A percentile compares a stretch with the other conserved stretches of the same genome.
Conservation (phyloP, 2,113 vertebrate species). For the Climacteris rufus region DNA sequence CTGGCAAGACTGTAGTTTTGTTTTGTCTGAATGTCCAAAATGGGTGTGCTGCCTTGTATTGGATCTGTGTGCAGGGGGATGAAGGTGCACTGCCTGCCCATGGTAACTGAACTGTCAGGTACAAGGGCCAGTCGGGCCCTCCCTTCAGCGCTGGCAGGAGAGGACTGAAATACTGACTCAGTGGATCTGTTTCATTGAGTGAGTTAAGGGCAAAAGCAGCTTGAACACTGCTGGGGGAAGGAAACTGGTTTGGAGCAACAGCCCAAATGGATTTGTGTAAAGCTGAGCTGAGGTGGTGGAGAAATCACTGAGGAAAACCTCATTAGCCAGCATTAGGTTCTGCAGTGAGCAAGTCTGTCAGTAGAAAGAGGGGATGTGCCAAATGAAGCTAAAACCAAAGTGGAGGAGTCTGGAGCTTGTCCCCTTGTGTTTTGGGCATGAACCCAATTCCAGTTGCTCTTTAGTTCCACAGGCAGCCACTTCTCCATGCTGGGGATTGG, state of each 20-base stretch:
- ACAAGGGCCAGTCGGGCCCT: neutral
- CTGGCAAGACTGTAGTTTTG: neutral
- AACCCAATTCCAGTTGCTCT: neutral
- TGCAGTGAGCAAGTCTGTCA: rapidly evolving
- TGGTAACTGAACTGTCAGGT: neutral
- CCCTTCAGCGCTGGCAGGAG: rapidly evolving
- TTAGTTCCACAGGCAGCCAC: constrained; percentile 95
- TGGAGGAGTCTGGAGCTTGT: neutral
- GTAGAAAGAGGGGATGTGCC: neutral
- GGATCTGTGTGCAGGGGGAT: rapidly evolving
- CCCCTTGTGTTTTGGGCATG: neutral
- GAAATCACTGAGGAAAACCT: neutral
- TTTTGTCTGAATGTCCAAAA: neutral
- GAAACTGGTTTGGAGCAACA: neutral
- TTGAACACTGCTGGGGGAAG: neutral
- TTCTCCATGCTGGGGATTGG: constrained; percentile 99
- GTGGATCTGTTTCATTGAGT: neutral
- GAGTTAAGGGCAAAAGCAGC: neutral
- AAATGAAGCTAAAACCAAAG: neutral
- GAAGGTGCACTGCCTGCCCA: neutral
- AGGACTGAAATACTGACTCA: neutral
- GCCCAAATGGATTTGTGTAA: neutral
- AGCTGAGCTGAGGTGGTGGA: neutral
- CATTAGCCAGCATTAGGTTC: neutral
- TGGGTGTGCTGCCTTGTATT: neutral